A percentile compares a stretch with the other conserved stretches of the same genome.
phyloP scores from a whole-genome alignment of 2,113 vertebrate genomes.

The Myiozetetes cayanensis region DNA sequence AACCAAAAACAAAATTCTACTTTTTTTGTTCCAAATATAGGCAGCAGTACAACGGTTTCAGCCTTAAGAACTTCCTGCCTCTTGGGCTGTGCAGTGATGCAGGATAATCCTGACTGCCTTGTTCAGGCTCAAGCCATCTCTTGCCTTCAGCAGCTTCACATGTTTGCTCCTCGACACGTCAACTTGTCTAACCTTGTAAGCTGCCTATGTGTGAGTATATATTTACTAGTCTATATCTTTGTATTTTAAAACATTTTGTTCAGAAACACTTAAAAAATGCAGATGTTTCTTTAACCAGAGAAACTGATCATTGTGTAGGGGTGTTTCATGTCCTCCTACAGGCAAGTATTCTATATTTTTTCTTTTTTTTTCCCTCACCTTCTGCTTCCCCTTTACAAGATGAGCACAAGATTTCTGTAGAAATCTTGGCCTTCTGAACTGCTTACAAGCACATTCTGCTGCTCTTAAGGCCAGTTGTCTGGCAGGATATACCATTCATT shows the following conservation, averaged over 20 bases:
- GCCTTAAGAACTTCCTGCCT: constrained; percentile 83
- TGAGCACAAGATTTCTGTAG: not conserved
- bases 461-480: not conserved
- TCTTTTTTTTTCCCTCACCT: not conserved
- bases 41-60: constrained; percentile 71
- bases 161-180: constrained; percentile 90
- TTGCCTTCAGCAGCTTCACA: constrained; percentile 95
- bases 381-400: not conserved
- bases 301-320: not conserved
- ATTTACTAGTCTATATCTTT: not conserved
- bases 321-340: not conserved
- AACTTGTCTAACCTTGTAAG: constrained; percentile 86
- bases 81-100: constrained; percentile 87
- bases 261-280: not conserved
- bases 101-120: constrained; percentile 84
- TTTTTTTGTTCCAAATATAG: constrained; percentile 57
- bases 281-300: not conserved
- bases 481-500: not conserved
- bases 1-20: not conserved
- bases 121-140: constrained; percentile 89
- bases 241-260: not conserved
- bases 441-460: not conserved
- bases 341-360: not conserved
- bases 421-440: not conserved
- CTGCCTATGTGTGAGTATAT: constrained; percentile 88